A percentile compares a stretch with the other conserved stretches of the same genome.
Evolutionary conservation across 2,888 invertebrate genomes (phyloP).

Genomic region (Seira sanloemensis): DNA sequence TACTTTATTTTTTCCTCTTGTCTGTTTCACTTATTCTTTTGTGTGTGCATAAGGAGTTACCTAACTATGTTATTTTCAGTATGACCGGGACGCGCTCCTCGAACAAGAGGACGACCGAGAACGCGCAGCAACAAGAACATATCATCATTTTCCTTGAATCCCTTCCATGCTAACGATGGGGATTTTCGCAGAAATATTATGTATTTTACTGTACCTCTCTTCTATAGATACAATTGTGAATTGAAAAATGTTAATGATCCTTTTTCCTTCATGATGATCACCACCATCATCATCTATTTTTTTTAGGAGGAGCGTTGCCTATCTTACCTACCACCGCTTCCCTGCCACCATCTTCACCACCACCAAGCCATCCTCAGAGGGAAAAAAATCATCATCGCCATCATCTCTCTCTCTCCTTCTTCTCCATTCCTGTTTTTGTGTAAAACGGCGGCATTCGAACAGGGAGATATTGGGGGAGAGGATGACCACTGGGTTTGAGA

Average conservation of each 20-base stretch:
- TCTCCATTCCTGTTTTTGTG: slow-evolving; percentile 30
- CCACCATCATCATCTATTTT: slow-evolving; percentile 38
- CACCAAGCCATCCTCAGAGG: slow-evolving; percentile 22
- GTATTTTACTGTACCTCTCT: slow-evolving; percentile 18
- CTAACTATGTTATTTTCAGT: slow-evolving; percentile 38
- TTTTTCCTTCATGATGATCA: slow-evolving; percentile 45
- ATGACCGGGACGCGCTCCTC: slow-evolving; percentile 32
- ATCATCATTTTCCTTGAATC: slow-evolving; percentile 15
- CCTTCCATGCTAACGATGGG: slow-evolving; percentile 50
- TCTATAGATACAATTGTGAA: slow-evolving; percentile 43
- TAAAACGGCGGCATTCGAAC: slow-evolving; percentile 44
- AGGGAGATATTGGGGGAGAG: slow-evolving; percentile 24
- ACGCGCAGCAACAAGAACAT: slow-evolving; percentile 22
- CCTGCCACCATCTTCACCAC: slow-evolving; percentile 22
- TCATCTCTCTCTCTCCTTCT: background rate
- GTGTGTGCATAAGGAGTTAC: slow-evolving; percentile 42
- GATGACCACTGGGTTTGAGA: slow-evolving; percentile 66
- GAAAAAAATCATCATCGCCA: background rate
- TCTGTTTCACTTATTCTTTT: slow-evolving; percentile 24
- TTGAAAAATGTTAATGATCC: slow-evolving; percentile 66
- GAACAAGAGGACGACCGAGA: slow-evolving; percentile 54
- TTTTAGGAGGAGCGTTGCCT: slow-evolving; percentile 16
- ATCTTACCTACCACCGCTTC: slow-evolving; percentile 16
- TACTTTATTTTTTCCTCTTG: slow-evolving; percentile 33
- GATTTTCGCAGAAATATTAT: slow-evolving; percentile 46